phyloP scores from a whole-genome alignment of 2,888 invertebrate genomes.

The Bedellia somnulentella region DNA sequence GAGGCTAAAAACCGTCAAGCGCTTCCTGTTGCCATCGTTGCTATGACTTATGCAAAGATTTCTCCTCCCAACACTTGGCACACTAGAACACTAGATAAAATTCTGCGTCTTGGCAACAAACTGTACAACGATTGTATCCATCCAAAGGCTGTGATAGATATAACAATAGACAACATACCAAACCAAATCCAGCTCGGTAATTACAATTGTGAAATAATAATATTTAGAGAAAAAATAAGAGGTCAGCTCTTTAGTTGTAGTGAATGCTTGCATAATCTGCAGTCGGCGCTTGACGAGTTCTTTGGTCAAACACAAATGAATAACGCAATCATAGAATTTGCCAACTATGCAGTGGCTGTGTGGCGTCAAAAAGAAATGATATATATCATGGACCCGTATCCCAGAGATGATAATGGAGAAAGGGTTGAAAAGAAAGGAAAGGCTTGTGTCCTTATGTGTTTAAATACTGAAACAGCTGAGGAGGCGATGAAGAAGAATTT shows the following conservation, averaged over 20 bases:
- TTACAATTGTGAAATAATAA: conserved; percentile 59
- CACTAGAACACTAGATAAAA: conserved; percentile 59
- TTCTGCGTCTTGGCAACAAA: conserved; percentile 60
- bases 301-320: conserved; percentile 54
- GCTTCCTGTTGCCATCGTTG: conserved; percentile 59
- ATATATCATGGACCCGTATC: conserved; percentile 68
- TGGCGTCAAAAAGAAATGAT: conserved; percentile 67
- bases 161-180: conserved; percentile 57
- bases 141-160: conserved; percentile 45
- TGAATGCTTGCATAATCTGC: conserved; percentile 53
- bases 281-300: conserved; percentile 47
- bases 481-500: conserved; percentile 53
- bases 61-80: conserved; percentile 65
- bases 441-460: conserved; percentile 66
- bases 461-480: conserved; percentile 60
- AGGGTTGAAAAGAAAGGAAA: conserved; percentile 56
- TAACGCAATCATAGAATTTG: conserved; percentile 61
- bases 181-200: conserved; percentile 60
- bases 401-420: conserved; percentile 59
- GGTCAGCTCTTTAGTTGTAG: conserved; percentile 50
- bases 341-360: conserved; percentile 57
- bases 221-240: conserved; percentile 53
- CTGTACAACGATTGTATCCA: conserved; percentile 54
- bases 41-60: conserved; percentile 66
- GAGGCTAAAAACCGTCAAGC: conserved; percentile 63